Percentiles rank a stretch among this genome's conserved stretches.
Evolutionary conservation across 2,888 invertebrate species (phyloP).

Genomic region (Phorcus lineatus): DNA sequence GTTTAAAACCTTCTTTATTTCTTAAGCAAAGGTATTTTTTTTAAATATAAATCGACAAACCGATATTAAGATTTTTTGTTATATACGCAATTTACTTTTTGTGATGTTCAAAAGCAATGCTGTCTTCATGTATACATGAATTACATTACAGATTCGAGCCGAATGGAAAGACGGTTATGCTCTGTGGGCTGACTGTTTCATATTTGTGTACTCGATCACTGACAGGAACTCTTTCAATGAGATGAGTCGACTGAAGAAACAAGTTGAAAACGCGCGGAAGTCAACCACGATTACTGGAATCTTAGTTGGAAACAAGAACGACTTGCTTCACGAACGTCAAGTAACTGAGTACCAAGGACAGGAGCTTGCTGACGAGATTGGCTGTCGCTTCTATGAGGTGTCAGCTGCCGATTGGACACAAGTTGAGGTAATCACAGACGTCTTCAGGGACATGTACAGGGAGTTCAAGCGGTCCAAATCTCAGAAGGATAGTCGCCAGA

Average conservation of each 20-base stretch:
- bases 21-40: too few relatives aligned
- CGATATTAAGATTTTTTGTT: too few relatives aligned
- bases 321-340: constrained; percentile 67
- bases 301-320: constrained; percentile 70
- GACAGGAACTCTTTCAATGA: constrained; percentile 67
- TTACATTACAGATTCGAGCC: constrained; percentile 42
- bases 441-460: constrained; percentile 70
- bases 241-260: constrained; percentile 56
- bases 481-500: constrained; percentile 56
- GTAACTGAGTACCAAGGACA: constrained; percentile 64
- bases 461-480: constrained; percentile 60
- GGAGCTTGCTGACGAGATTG: constrained; percentile 67
- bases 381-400: constrained; percentile 69
- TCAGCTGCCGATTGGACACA: constrained; percentile 73
- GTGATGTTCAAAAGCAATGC: not conserved
- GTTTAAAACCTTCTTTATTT: too few relatives aligned
- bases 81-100: too few relatives aligned
- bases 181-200: constrained; percentile 70
- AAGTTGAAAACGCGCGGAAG: constrained; percentile 58
- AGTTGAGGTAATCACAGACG: constrained; percentile 57
- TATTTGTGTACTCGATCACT: constrained; percentile 71
- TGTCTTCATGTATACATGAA: not conserved
- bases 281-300: constrained; percentile 57
- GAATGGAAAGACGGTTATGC: constrained; percentile 67
- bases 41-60: too few relatives aligned